Base-by-base conservation (phyloP, 2,888 invertebrate genomes). In the Orthosia gothica region DNA sequence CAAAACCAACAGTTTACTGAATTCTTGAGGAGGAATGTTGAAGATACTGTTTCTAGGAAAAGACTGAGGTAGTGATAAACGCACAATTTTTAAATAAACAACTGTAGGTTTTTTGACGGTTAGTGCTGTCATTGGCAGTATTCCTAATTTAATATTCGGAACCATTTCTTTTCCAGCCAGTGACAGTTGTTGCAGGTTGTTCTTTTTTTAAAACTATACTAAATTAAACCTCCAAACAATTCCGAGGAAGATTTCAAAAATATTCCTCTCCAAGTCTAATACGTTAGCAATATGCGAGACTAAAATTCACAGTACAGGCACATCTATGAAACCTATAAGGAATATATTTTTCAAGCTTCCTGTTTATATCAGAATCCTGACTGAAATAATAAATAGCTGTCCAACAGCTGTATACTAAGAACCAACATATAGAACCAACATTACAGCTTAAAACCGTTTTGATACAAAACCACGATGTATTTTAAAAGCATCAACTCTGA, bases 401-500 rank as follows among this genome's bases (percentile, higher is more conserved):
- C 40, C 63, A 59, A 58, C 59, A 67, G 26, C 59, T 32, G 66
- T 83, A 50, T 57, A 67, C 49, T 12, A 74, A 65, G 70, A 67
- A 45, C 20, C 47, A 62, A 49, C 55, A 59, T 52, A 52, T 49
- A 64, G 18, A 11, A 54, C 47, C 55, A 57, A 58, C 49, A 68
- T 62, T 47, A 80, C 16, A 49, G 70, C 65, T 66, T 64, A 66
- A 63, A 68, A 68, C 73, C 20, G 45, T 86, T 79, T 75, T 70
- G n/a, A 74, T 80, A 83, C 62, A 50, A 69, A 76, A 72, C 62
- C 65, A 70, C 68, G 20, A 61, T 61, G 71, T 75, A 74, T 69
- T 79, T 88, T 87, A 70, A 86, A 79, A 87, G 87, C 90, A 92
- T 92, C 89, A 89, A 86, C 88, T 84, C 88, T 90, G 86, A 93